Base-by-base conservation (phyloP, 1,140 invertebrate genomes). In the Drosophila novamexicana region DNA sequence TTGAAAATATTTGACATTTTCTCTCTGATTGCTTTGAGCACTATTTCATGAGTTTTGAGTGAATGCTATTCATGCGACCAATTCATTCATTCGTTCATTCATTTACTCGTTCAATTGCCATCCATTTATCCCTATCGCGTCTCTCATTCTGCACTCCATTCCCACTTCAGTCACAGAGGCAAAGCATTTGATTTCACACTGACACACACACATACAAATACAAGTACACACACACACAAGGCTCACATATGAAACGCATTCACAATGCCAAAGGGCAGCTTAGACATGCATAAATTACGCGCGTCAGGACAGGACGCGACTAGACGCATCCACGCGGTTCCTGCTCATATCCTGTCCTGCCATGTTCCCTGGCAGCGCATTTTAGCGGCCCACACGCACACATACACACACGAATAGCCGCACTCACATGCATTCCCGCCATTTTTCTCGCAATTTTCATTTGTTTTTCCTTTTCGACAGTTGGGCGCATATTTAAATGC, bases 211-310 rank as follows among this genome's bases (percentile, higher is more conserved):
- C 44, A 49, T 6, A 18, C 34, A 39, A 16, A 36, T 16, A 22
- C 59, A 57, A 22, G 22, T 5, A 50, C 49, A 54, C n/a, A 36
- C 54, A 50, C n/a, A 7, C 64, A 53, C 49, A 40, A 1, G 1
- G 18, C 1, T 18, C 12, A 34, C 42, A n/a, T 32, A 49, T 8
- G 36, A 57, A 22, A 42, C 8, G 36, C 57, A 42, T 10, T 16
- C 49, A 37, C 54, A 66, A 61, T 72, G 54, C 50, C 47, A 53
- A 73, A 61, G 73, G 79, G 40, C 78, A 58, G 75, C 75, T 81
- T 79, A 81, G 77, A 75, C 62, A 75, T 80, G 79, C 73, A 81
- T 73, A 80, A 81, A 80, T 80, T 81, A 73, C 22, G 37, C 52
- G 54, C 45, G 67, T 68, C 73, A 80, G 79, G 47, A 32, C 50